phyloP scores from a whole-genome alignment of 2,113 vertebrate genomes.

The Anguilla japonica region DNA sequence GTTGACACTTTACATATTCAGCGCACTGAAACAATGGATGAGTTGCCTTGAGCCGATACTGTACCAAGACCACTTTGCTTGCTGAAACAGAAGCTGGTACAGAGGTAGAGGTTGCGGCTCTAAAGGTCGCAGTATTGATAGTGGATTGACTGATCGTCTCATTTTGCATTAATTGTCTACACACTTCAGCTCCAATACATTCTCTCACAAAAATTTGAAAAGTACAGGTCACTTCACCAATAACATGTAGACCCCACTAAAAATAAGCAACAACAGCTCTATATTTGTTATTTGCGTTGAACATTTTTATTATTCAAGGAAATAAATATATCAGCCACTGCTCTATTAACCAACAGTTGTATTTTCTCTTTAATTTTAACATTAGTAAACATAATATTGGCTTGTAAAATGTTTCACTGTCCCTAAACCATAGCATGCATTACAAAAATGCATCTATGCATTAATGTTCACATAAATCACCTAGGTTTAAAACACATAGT shows the following conservation, averaged over 20 bases:
- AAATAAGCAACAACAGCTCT: not conserved
- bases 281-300: not conserved
- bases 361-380: not conserved
- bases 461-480: not conserved
- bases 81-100: not conserved
- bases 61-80: not conserved
- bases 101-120: not conserved
- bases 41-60: not conserved
- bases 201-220: constrained; percentile 18
- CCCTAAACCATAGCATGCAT: not conserved
- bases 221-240: not conserved
- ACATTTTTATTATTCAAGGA: not conserved
- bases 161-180: constrained; percentile 6
- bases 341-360: not conserved
- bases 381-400: too few species aligned
- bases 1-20: not conserved
- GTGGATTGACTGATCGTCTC: constrained; percentile 43
- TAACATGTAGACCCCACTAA: not conserved
- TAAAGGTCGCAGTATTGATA: constrained; percentile 41
- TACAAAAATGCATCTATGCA: not conserved
- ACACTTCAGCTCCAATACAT: not conserved
- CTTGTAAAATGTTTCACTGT: too few species aligned
- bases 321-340: not conserved
- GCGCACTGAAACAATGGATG: not conserved
- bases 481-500: not conserved